Evolutionary conservation across 2,113 vertebrate genomes (phyloP).

Genomic region (Cynoglossus semilaevis): DNA sequence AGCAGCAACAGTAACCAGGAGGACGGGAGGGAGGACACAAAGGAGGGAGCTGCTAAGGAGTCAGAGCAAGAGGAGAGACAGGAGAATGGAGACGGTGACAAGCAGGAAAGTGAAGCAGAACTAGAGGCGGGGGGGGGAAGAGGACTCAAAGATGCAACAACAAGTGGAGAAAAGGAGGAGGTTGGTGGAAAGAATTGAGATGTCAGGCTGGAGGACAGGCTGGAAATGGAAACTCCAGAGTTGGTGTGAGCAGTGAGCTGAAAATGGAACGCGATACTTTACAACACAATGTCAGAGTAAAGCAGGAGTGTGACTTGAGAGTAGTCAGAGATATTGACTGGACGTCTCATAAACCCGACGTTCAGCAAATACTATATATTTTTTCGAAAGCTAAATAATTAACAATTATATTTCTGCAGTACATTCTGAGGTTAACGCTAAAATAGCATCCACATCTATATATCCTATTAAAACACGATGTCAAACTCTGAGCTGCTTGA

Average conservation of each 20-base stretch:
- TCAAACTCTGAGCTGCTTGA: conserved; percentile 7
- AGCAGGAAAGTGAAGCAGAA: conserved; percentile 40
- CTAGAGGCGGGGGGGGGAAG: conserved; percentile 26
- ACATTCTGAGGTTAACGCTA: conserved; percentile 5
- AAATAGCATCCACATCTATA: neutral
- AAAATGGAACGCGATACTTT: conserved; percentile 3
- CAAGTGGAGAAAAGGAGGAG: conserved; percentile 40
- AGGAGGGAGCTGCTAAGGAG: conserved; percentile 15
- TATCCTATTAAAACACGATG: neutral
- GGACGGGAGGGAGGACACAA: conserved; percentile 24
- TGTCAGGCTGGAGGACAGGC: conserved; percentile 9
- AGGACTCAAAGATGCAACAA: neutral
- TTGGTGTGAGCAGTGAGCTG: neutral
- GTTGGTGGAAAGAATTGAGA: conserved; percentile 9
- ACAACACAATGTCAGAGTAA: no score
- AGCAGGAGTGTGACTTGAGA: no score
- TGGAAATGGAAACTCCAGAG: conserved; percentile 4
- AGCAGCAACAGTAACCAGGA: conserved; percentile 40
- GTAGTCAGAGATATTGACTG: no score
- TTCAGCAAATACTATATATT: no score
- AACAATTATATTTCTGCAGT: no score
- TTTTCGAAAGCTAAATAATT: no score
- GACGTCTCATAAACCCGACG: no score
- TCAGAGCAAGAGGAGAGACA: conserved; percentile 28
- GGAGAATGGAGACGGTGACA: conserved; percentile 46